Conservation (phyloP, 2,113 vertebrate genomes). For the Trogon melanurus region DNA sequence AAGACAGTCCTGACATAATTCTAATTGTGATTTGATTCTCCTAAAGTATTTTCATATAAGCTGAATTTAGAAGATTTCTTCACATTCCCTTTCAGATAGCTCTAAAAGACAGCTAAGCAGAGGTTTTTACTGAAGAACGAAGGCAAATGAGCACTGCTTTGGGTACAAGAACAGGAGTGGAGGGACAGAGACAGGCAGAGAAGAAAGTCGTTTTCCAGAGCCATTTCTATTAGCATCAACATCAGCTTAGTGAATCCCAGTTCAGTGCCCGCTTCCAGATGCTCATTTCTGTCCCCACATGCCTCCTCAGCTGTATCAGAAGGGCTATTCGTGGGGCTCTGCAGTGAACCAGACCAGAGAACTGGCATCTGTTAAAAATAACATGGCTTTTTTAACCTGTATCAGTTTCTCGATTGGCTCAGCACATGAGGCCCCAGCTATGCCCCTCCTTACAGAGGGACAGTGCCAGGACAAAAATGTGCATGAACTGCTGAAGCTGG, state of each 20-base stretch:
- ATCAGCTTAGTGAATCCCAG: not conserved
- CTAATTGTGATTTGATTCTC: conserved; percentile 1
- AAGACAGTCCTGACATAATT: not conserved
- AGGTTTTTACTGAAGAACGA: not conserved
- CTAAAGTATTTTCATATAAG: not conserved
- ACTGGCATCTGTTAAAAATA: not conserved
- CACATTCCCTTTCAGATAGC: not conserved
- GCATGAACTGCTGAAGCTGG: not conserved
- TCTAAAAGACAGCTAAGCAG: not conserved
- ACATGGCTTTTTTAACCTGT: not conserved
- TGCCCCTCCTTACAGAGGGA: not conserved
- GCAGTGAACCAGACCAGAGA: not conserved
- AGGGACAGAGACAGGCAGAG: not conserved
- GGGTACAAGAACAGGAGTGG: not conserved
- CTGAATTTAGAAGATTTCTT: not conserved
- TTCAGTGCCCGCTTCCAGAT: not conserved
- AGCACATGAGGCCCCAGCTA: too few relatives aligned
- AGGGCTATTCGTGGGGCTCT: not conserved
- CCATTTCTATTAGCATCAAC: not conserved
- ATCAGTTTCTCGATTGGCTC: not conserved
- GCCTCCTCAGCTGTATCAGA: not conserved
- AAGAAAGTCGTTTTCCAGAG: not conserved
- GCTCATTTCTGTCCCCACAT: not conserved
- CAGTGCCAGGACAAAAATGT: not conserved
- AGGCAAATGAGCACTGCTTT: not conserved